phyloP scores from a whole-genome alignment of 2,113 vertebrate genomes.

The Malurus cyaneus region DNA sequence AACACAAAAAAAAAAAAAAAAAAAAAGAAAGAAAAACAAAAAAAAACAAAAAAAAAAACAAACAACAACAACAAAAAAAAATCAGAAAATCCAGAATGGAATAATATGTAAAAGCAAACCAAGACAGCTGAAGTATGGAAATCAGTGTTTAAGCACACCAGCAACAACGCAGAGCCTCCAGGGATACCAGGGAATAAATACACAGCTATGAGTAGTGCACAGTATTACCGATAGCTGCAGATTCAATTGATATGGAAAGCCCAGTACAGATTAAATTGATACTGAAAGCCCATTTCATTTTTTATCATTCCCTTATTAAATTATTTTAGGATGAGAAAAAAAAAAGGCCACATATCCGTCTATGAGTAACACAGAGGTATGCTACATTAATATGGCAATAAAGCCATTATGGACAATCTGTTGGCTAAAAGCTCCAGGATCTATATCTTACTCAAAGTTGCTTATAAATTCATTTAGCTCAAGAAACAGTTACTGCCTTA shows the following conservation, averaged over 20 bases:
- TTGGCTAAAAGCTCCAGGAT: background rate
- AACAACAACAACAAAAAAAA: background rate
- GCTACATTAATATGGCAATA: slow-evolving; percentile 1
- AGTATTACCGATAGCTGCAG: background rate
- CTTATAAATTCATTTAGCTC: slow-evolving; percentile 9
- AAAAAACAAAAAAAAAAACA: background rate
- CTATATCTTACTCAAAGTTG: background rate
- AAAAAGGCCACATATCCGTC: background rate
- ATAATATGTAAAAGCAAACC: background rate
- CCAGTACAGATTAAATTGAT: slow-evolving; percentile 20
- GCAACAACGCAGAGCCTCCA: background rate
- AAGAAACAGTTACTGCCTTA: background rate
- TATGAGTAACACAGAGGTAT: background rate
- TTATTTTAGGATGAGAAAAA: slow-evolving; percentile 31
- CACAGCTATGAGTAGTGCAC: background rate
- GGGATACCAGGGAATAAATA: background rate
- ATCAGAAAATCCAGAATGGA: background rate
- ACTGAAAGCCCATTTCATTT: slow-evolving; percentile 51
- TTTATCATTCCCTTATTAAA: slow-evolving; percentile 47
- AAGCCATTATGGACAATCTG: slow-evolving; percentile 3
- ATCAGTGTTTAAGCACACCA: background rate
- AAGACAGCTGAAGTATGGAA: background rate
- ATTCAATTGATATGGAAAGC: slow-evolving; percentile 43
- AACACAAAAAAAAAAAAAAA: background rate
- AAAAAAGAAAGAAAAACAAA: background rate